phyloP scores from a whole-genome alignment of 2,888 invertebrate species.

The Phytoseiulus persimilis region DNA sequence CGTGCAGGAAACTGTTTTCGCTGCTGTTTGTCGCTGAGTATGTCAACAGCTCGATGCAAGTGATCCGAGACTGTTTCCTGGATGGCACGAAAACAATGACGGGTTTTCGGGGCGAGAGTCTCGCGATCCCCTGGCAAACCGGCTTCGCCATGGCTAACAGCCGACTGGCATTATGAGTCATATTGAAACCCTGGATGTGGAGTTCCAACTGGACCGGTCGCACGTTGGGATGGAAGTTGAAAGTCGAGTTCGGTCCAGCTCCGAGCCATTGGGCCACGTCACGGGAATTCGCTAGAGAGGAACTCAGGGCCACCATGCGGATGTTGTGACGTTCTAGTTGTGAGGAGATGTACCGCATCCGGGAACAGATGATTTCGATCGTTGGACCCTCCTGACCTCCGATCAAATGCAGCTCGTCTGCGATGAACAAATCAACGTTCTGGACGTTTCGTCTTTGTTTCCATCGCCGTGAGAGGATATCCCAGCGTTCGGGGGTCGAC shows the following conservation, averaged over 20 bases:
- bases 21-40: constrained; percentile 82
- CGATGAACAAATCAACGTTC: constrained; percentile 87
- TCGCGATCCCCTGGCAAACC: constrained; percentile 80
- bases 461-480: constrained; percentile 93
- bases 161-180: constrained; percentile 91
- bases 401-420: constrained; percentile 79
- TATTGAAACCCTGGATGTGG: constrained; percentile 92
- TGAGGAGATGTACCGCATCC: constrained; percentile 88
- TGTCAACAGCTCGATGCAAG: constrained; percentile 89
- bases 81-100: constrained; percentile 84
- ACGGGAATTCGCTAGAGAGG: constrained; percentile 85
- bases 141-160: constrained; percentile 97
- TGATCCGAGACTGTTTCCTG: constrained; percentile 78
- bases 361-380: constrained; percentile 64
- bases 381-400: constrained; percentile 54
- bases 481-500: constrained; percentile 97
- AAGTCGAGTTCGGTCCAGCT: constrained; percentile 81
- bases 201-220: constrained; percentile 87
- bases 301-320: constrained; percentile 83
- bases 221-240: constrained; percentile 98
- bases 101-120: constrained; percentile 73
- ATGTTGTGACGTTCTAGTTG: constrained; percentile 64
- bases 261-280: constrained; percentile 95
- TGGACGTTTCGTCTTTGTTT: constrained; percentile 98
- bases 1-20: constrained; percentile 79